Evolutionary conservation across 2,113 vertebrate species (phyloP), one percentile per base, ranked within the genome.

Genomic region (Panthera uncia): DNA sequence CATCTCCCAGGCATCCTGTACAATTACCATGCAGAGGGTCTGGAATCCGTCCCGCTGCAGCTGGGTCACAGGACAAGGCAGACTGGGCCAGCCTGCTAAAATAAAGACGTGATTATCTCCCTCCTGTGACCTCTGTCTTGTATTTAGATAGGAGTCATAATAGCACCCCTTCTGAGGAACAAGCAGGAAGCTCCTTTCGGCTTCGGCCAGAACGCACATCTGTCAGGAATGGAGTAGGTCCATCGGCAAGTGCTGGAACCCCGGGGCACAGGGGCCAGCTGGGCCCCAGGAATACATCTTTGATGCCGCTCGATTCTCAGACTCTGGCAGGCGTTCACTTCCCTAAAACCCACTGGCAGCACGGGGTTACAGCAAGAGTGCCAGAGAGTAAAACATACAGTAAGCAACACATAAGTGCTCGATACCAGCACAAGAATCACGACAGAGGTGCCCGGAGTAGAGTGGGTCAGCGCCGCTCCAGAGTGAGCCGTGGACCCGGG

Each of bases 1-100:
- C 83, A 89, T 94, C 90, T 89, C 81, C 27, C 74, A 74, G 91
- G 79, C 83, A 48, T 97, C 92, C 94, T 95, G 96, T 92, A 25
- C 45, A 41, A 38, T 31, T n/a, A 89, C 89, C 87, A 50, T 0
- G 19, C 0, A 0, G 78, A 63, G 45, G 48, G 11, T 94, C 61
- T 85, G 95, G 91, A 94, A 33, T 0, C 8, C 81, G 89, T 92
- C 89, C 93, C 74, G 0, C 21, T 3, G 27, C 33, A 73, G 92
- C 87, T 87, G 91, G 82, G 73, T 73, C 83, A 38, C 66, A 9
- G 63, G 88, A 45, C 80, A 3, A 33, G 48, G 73, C 81, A 0
- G 9, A 29, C 41, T 0, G 48, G 71, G 61, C 85, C 88, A 83
- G 57, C 73, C 25, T 10, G 27, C 88, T 41, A 4, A 66, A 21